phyloP scores from a whole-genome alignment of 64 coral and sea anemone species.

The Actinia equina region DNA sequence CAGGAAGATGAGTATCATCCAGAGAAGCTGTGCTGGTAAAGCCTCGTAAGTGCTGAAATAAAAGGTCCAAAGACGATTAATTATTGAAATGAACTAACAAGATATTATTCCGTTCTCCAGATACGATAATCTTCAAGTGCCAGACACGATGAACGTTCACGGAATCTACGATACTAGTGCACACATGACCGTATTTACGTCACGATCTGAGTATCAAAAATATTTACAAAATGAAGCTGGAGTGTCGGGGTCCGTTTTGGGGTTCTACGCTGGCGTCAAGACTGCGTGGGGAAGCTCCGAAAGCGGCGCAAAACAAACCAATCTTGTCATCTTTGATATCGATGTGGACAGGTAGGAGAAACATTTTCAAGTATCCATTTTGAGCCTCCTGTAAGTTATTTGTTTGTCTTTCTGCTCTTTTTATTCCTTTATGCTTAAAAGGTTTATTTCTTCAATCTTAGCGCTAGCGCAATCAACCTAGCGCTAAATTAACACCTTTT shows the following conservation, averaged over 20 bases:
- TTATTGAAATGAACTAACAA: no score
- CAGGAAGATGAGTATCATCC: constrained; percentile 52
- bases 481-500: no score
- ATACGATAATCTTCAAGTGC: constrained; percentile 42
- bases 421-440: no score
- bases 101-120: neutral
- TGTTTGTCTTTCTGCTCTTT: no score
- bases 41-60: neutral
- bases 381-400: neutral
- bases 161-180: constrained; percentile 44
- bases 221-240: constrained; percentile 36
- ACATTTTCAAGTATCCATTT: neutral
- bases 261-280: constrained; percentile 38
- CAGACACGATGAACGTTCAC: constrained; percentile 49
- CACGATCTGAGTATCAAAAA: constrained; percentile 18
- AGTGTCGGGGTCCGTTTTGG: constrained; percentile 31
- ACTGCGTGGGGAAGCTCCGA: constrained; percentile 24
- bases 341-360: constrained; percentile 31
- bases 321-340: constrained; percentile 27
- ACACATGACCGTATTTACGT: constrained; percentile 20
- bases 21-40: constrained; percentile 25
- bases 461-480: no score
- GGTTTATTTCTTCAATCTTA: no score
- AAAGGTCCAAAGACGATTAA: no score
- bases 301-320: neutral